These are phyloP conservation scores for Pseudomyrmex dendroicus DNA, from an alignment of 1,140 invertebrate genomes.

Conservation along the genomic window DNA sequence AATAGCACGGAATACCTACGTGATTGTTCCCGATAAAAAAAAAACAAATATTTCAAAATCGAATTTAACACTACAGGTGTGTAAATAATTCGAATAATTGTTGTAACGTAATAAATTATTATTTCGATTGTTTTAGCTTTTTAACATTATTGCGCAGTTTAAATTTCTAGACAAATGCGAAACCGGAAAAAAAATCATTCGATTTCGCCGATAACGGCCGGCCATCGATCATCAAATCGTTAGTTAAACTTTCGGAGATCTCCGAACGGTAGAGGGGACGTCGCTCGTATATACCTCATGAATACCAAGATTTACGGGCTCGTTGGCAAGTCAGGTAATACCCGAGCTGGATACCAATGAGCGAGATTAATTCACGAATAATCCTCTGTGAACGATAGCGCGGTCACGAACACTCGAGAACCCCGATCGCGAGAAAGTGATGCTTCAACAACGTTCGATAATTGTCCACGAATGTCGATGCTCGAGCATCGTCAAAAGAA, in stretches of 20 bases:
- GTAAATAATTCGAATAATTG: neutral
- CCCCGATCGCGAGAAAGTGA: slow-evolving; percentile 34
- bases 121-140: neutral
- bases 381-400: slow-evolving; percentile 7
- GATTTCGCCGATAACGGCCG: neutral
- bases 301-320: slow-evolving; percentile 32
- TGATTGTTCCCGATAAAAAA: slow-evolving; percentile 1
- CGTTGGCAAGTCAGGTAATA: neutral
- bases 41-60: neutral
- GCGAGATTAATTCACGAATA: slow-evolving; percentile 46
- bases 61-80: neutral
- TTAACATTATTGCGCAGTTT: neutral
- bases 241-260: neutral
- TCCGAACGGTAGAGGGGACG: neutral
- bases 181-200: neutral
- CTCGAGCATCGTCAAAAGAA: slow-evolving; percentile 1
- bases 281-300: slow-evolving; percentile 7
- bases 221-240: neutral
- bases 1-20: neutral
- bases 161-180: neutral
- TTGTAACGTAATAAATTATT: neutral
- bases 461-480: slow-evolving; percentile 21
- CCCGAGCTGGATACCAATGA: neutral
- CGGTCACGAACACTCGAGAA: slow-evolving; percentile 38
- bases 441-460: neutral